These are phyloP conservation scores for Arnoldichthys spilopterus DNA, from an alignment of 2,797 vertebrate species.

Conservation along the genomic window DNA sequence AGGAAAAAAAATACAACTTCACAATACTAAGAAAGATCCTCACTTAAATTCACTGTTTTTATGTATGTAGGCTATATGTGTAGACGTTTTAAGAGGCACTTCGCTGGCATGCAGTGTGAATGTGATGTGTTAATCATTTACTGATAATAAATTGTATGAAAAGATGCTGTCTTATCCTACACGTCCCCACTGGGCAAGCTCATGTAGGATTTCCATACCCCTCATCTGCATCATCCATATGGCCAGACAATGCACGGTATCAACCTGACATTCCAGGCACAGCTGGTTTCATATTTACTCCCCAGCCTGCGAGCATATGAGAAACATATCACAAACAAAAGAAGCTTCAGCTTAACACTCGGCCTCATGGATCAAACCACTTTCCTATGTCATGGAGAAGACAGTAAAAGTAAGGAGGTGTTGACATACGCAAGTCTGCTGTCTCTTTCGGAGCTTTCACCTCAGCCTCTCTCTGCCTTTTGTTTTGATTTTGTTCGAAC, in stretches of 20 bases:
- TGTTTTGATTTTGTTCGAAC: conserved; percentile 62
- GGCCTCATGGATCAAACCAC: conserved; percentile 14
- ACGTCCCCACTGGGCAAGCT: not conserved
- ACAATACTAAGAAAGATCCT: too few relatives aligned
- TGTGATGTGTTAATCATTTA: not conserved
- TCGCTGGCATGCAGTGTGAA: not conserved
- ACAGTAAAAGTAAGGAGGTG: conserved; percentile 10
- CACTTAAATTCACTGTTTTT: not conserved
- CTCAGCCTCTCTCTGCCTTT: conserved; percentile 51
- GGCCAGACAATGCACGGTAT: conserved; percentile 63
- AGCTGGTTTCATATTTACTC: conserved; percentile 63
- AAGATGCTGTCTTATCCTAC: not conserved
- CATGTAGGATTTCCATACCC: conserved; percentile 59
- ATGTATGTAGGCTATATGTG: not conserved
- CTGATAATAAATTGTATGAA: not conserved
- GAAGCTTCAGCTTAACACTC: conserved; percentile 21
- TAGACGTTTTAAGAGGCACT: too few relatives aligned
- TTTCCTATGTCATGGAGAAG: conserved; percentile 33
- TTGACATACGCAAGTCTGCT: conserved; percentile 11
- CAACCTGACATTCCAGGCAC: conserved; percentile 61
- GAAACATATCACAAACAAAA: conserved; percentile 37
- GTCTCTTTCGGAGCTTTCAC: conserved; percentile 46
- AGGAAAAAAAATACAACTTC: too few relatives aligned
- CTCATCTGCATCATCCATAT: conserved; percentile 48
- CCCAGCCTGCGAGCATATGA: conserved; percentile 42